phyloP scores from a whole-genome alignment of 2,888 invertebrate genomes.

The Zonitis immaculata region DNA sequence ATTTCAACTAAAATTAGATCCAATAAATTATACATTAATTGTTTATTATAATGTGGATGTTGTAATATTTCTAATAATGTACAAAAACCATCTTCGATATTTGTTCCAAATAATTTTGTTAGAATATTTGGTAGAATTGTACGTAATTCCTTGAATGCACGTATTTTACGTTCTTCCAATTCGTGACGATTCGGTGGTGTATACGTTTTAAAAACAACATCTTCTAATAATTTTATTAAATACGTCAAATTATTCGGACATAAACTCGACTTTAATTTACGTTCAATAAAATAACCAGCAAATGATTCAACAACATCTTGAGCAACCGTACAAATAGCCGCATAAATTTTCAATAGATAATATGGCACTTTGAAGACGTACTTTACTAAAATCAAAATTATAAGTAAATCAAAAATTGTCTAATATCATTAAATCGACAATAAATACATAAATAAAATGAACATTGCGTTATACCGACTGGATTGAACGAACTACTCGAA shows the following conservation, averaged over 20 bases:
- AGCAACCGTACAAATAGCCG: constrained; percentile 50
- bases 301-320: constrained; percentile 49
- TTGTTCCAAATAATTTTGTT: constrained; percentile 42
- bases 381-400: constrained; percentile 54
- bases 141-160: constrained; percentile 49
- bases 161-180: constrained; percentile 39
- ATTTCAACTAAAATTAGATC: constrained; percentile 71
- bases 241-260: constrained; percentile 56
- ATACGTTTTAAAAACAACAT: constrained; percentile 43
- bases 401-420: no score
- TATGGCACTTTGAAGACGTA: constrained; percentile 53
- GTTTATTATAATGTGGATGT: constrained; percentile 59
- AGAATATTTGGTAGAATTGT: constrained; percentile 39
- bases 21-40: constrained; percentile 71
- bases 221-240: constrained; percentile 56
- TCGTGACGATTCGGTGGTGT: constrained; percentile 40
- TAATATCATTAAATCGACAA: no score
- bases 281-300: constrained; percentile 46
- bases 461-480: constrained; percentile 45
- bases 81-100: constrained; percentile 47
- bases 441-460: constrained; percentile 50
- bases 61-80: constrained; percentile 52
- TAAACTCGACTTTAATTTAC: constrained; percentile 46
- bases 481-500: constrained; percentile 38
- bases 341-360: constrained; percentile 49